Evolutionary conservation across 2,888 invertebrate genomes (phyloP).

Genomic region (Tupiocoris notatus): DNA sequence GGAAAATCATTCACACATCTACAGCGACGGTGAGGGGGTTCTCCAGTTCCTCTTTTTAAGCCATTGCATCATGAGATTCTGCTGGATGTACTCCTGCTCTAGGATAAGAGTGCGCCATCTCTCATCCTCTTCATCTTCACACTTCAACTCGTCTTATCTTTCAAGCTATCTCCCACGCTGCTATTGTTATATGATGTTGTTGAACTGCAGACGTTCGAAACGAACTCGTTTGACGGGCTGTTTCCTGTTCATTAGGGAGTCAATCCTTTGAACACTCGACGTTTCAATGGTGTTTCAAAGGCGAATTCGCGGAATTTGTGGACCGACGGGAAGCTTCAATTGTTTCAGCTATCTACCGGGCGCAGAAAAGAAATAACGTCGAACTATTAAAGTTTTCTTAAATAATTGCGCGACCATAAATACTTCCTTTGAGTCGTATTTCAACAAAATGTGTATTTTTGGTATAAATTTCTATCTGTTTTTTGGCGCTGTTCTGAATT

Average conservation of each 20-base stretch:
- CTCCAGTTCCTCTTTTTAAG: too few species aligned
- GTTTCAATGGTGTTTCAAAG: too few species aligned
- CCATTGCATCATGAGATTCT: constrained; percentile 7
- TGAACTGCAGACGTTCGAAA: constrained; percentile 4
- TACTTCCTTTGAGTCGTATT: too few species aligned
- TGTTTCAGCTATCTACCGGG: too few species aligned
- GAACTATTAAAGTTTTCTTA: too few species aligned
- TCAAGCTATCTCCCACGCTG: background rate
- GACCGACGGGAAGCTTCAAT: too few species aligned
- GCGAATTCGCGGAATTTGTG: too few species aligned
- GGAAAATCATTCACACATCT: constrained; percentile 16
- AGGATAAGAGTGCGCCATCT: constrained; percentile 6
- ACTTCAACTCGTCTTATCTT: background rate
- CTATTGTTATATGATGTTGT: constrained; percentile 1
- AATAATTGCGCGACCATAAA: too few species aligned
- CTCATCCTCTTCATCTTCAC: background rate
- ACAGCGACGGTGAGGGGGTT: background rate
- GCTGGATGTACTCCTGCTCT: background rate
- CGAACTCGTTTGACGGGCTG: constrained; percentile 3
- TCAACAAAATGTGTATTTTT: too few species aligned
- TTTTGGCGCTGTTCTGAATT: too few species aligned
- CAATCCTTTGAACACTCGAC: background rate
- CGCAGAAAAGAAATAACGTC: too few species aligned
- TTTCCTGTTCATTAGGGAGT: background rate
- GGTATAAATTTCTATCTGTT: too few species aligned